Evolutionary conservation across 2,113 vertebrate genomes (phyloP), one percentile per base, ranked within the genome.

Genomic region (Apodemus sylvaticus): DNA sequence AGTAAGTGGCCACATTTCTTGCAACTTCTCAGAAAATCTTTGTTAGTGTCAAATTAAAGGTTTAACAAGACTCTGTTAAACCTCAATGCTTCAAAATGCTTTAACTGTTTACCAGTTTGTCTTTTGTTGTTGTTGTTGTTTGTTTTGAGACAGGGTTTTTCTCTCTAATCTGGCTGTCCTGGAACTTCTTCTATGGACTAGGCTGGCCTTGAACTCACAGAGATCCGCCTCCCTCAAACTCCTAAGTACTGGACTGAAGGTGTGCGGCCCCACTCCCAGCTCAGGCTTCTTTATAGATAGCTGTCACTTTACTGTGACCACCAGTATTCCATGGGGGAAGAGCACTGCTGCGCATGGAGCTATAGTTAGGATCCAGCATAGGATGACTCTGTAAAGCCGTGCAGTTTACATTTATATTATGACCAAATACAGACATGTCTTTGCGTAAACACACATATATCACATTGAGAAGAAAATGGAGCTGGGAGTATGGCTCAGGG

Each of bases 21-120:
- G 68, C 86, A 94, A 85, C 53, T 53, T 74, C 55, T 95, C 53
- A 95, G 66, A 92, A 94, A 86, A 24, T 58, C 71, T 94, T 90
- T 81, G 29, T 90, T 74, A 91, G 68, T 36, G 19, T 51, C 24
- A 90, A 82, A 86, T 77, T 86, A 93, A 89, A 94, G 93, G 77
- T 11, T 55, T 86, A 83, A 42, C 22, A 64, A 62, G 45, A 93
- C 86, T 92, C 81, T 86, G 68, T 81, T 96, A 96, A 83, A 93
- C 45, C 34, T 78, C 62, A 91, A 31, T 5, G 71, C 19, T 93
- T 96, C 7, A 74, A 22, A 89, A 60, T 91, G 76, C 74, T 95
- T 91, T 93, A 77, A 91, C 81, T 96, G 83, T 91, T 97, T 95
- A 86, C 31, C 42, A 77, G 13, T 60, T 60, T 71, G 70, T 73